Evolutionary conservation across 1,140 invertebrate genomes (phyloP).

Genomic region (Ptiloglossa arizonensis): DNA sequence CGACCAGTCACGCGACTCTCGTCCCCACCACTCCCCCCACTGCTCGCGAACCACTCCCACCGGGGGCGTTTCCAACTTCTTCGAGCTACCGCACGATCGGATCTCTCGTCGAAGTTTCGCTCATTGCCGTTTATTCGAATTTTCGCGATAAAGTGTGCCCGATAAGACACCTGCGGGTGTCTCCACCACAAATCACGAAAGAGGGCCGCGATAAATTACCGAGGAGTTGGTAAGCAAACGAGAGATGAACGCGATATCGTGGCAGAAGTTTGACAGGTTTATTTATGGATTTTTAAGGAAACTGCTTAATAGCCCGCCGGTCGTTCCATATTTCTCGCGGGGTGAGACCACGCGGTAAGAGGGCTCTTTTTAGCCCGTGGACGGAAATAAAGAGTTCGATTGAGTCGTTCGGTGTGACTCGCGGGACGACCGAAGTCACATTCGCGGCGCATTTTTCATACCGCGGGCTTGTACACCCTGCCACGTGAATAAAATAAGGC

Average conservation of each 20-base stretch:
- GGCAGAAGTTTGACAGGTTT: background rate
- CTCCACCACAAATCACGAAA: background rate
- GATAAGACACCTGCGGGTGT: background rate
- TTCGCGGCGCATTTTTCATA: background rate
- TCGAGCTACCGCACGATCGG: too few species aligned
- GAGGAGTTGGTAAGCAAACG: background rate
- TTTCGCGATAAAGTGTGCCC: background rate
- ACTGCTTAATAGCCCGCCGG: background rate
- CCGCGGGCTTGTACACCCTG: background rate
- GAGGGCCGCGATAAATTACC: background rate
- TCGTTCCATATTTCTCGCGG: background rate
- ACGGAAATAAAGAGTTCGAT: background rate
- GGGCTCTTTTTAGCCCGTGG: background rate
- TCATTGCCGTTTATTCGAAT: background rate
- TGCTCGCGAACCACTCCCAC: too few species aligned
- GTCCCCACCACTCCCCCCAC: too few species aligned
- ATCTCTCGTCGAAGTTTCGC: background rate
- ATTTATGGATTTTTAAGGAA: background rate
- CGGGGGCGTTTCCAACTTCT: too few species aligned
- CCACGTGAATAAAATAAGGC: background rate
- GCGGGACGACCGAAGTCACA: background rate
- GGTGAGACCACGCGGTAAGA: background rate
- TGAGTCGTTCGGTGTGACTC: background rate
- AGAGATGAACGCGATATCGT: background rate
- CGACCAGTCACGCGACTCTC: too few species aligned